Conservation (phyloP, 2,113 vertebrate genomes). For the Ochotona princeps region DNA sequence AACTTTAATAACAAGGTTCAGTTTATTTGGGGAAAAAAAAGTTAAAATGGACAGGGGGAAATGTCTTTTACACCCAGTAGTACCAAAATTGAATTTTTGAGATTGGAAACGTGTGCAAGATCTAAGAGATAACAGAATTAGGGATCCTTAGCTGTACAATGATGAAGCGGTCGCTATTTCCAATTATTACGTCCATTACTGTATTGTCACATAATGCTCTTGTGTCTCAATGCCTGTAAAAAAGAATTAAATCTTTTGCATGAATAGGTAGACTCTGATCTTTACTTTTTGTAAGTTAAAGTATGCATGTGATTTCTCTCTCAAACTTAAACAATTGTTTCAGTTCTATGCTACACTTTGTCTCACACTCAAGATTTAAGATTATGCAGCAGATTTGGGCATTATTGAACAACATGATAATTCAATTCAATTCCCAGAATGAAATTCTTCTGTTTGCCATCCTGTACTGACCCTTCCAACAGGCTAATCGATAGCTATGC, state of each 20-base stretch:
- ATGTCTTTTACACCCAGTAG: neutral
- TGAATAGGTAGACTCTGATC: neutral
- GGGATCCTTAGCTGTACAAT: neutral
- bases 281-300: neutral
- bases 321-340: neutral
- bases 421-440: neutral
- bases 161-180: neutral
- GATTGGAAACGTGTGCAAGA: neutral
- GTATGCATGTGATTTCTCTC: neutral
- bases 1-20: neutral
- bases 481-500: neutral
- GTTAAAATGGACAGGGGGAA: neutral
- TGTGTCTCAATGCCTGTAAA: neutral
- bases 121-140: neutral
- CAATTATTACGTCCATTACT: neutral
- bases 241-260: neutral
- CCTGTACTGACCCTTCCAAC: neutral
- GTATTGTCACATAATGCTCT: neutral
- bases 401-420: neutral
- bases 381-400: neutral
- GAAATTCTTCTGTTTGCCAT: neutral
- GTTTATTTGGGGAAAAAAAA: conserved; percentile 10
- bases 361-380: neutral
- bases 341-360: neutral
- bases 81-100: neutral